These are phyloP conservation scores for Dasysyrphus albostriatus DNA, from an alignment of 2,888 invertebrate genomes.

Conservation along the genomic window DNA sequence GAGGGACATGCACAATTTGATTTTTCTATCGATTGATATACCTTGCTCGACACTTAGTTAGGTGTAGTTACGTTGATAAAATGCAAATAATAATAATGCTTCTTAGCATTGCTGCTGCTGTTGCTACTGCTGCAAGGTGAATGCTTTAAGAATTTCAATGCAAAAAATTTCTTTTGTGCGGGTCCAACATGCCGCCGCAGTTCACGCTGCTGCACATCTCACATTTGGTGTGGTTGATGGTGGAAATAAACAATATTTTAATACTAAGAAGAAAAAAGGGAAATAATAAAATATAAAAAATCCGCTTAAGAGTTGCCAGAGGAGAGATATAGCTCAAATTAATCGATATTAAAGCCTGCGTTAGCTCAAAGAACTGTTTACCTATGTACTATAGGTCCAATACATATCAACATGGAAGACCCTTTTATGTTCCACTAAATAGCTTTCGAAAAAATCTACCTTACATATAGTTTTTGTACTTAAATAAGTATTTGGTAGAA, in stretches of 20 bases:
- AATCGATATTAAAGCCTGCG: too few species aligned
- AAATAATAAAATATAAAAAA: slow-evolving; percentile 8
- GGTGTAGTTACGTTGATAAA: slow-evolving; percentile 55
- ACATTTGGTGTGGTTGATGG: neutral
- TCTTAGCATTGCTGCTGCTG: neutral
- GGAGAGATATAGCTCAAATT: too few species aligned
- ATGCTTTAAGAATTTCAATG: slow-evolving; percentile 68
- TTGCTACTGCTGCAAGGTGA: slow-evolving; percentile 30
- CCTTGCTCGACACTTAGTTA: slow-evolving; percentile 51
- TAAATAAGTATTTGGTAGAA: too few species aligned
- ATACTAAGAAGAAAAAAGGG: neutral
- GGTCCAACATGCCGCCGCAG: slow-evolving; percentile 31
- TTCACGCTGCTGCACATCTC: neutral
- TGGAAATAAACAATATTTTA: neutral
- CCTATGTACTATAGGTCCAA: too few species aligned
- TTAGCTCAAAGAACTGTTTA: too few species aligned
- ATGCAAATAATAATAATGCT: slow-evolving; percentile 50
- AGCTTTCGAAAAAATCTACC: too few species aligned
- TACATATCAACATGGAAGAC: too few species aligned
- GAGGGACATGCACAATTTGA: slow-evolving; percentile 41
- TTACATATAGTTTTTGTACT: too few species aligned
- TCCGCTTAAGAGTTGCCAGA: neutral
- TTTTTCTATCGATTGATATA: slow-evolving; percentile 60
- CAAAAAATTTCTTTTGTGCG: slow-evolving; percentile 57
- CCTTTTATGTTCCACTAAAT: too few species aligned